A percentile compares a stretch with the other conserved stretches of the same genome.
These are phyloP conservation scores for Mico argentatus DNA, from an alignment of 2,797 vertebrate species.

Conservation along the genomic window DNA sequence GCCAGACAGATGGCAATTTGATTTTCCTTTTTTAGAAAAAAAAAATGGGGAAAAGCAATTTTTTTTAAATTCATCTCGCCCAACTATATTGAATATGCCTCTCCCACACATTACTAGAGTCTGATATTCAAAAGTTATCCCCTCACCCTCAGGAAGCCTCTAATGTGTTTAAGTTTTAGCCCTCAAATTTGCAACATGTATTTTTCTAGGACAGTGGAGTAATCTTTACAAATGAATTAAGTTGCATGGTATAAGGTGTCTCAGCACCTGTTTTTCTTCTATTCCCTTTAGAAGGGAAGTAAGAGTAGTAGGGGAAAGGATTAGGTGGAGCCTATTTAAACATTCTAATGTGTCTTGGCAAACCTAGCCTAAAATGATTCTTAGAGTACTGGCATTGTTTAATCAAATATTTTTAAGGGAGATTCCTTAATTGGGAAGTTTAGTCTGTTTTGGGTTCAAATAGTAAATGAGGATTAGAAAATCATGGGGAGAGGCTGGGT, in stretches of 20 bases:
- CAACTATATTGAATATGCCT: constrained; percentile 77
- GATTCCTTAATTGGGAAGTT: neutral
- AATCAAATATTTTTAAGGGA: neutral
- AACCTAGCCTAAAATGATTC: neutral
- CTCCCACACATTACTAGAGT: constrained; percentile 47
- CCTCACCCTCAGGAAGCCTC: constrained; percentile 73
- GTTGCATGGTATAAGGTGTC: constrained; percentile 76
- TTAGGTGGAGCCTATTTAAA: neutral
- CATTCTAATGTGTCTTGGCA: neutral
- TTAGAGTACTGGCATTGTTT: neutral
- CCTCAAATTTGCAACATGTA: constrained; percentile 77
- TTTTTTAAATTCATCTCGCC: constrained; percentile 15
- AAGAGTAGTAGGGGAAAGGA: constrained; percentile 67
- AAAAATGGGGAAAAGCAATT: constrained; percentile 18
- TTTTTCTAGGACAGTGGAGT: constrained; percentile 86
- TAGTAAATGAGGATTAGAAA: neutral
- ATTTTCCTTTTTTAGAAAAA: constrained; percentile 59
- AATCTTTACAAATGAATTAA: constrained; percentile 80
- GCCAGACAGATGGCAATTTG: constrained; percentile 51
- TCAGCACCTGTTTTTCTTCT: constrained; percentile 82
- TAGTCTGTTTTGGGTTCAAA: neutral
- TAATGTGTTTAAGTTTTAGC: constrained; percentile 58
- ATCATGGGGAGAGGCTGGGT: neutral
- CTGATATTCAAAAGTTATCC: constrained; percentile 67
- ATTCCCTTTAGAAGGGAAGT: constrained; percentile 70